These are phyloP conservation scores for Morone chrysops DNA, from an alignment of 2,113 vertebrate species.

Conservation along the genomic window DNA sequence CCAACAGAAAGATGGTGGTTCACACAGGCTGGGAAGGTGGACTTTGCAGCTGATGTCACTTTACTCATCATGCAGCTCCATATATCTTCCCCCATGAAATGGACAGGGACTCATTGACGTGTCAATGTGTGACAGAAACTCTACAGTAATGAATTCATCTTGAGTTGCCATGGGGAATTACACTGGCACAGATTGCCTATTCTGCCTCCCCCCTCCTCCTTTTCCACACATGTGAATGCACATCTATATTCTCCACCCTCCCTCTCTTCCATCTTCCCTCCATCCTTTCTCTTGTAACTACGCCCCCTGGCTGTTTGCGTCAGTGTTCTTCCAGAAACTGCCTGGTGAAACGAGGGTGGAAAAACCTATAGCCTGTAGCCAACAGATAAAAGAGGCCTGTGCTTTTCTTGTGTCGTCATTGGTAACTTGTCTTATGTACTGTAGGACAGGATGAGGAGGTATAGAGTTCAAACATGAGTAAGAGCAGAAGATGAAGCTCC, in stretches of 20 bases:
- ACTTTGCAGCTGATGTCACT: slow-evolving; percentile 20
- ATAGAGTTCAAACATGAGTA: slow-evolving; percentile 9
- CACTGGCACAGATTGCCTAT: not conserved
- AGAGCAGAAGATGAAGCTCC: not conserved
- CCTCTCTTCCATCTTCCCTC: not conserved
- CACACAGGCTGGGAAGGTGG: not conserved
- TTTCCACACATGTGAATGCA: slow-evolving; percentile 1
- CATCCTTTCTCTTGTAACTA: slow-evolving; percentile 40
- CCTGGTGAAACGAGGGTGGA: slow-evolving; percentile 37
- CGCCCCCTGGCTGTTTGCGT: slow-evolving; percentile 59
- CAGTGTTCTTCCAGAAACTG: slow-evolving; percentile 44
- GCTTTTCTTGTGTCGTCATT: slow-evolving; percentile 3
- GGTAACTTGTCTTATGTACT: not conserved
- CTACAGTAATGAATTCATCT: slow-evolving; percentile 31
- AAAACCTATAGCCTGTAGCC: slow-evolving; percentile 39
- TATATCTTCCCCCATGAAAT: slow-evolving; percentile 26
- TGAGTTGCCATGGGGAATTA: slow-evolving; percentile 23
- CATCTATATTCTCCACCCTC: slow-evolving; percentile 5
- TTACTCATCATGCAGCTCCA: slow-evolving; percentile 34
- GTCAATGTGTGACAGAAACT: slow-evolving; percentile 19
- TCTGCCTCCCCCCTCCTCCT: not conserved
- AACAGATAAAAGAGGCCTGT: slow-evolving; percentile 39
- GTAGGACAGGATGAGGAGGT: not conserved
- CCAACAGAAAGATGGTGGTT: not conserved
- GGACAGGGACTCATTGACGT: not conserved